phyloP scores from a whole-genome alignment of 2,113 vertebrate genomes.

The Microcebus ravelobensis region DNA sequence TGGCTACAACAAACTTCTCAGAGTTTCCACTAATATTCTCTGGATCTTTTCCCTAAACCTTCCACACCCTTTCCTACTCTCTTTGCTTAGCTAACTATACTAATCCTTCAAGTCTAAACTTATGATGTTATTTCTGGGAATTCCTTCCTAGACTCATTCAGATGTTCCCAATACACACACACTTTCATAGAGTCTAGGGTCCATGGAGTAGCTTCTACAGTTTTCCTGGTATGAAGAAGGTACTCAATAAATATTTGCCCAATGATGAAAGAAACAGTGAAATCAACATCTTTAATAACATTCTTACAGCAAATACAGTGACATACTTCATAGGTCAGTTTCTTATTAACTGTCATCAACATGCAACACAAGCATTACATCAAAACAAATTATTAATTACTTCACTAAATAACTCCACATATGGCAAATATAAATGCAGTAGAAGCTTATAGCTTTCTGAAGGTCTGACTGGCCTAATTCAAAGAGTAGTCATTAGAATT shows the following conservation, averaged over 20 bases:
- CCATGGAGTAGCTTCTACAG: not conserved
- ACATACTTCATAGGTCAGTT: not conserved
- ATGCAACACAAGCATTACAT: not conserved
- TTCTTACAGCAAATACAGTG: not conserved
- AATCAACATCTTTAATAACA: not conserved
- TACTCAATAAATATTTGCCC: not conserved
- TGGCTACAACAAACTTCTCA: not conserved
- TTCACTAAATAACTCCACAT: not conserved
- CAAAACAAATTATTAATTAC: not conserved
- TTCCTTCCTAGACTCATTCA: not conserved
- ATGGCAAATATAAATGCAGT: not conserved
- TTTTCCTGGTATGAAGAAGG: not conserved
- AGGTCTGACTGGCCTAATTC: not conserved
- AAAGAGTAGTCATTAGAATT: not conserved
- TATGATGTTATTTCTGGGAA: not conserved
- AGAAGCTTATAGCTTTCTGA: not conserved
- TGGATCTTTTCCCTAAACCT: not conserved
- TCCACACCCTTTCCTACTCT: not conserved
- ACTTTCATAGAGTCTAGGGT: not conserved
- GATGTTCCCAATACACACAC: not conserved
- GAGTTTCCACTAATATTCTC: not conserved
- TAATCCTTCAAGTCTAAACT: not conserved
- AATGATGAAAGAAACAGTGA: not conserved
- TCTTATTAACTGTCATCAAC: not conserved
- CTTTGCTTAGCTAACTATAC: not conserved